Percentiles rank a stretch among this genome's conserved stretches.
These are phyloP conservation scores for Tenodera sinensis DNA, from an alignment of 2,888 invertebrate genomes.

Conservation along the genomic window DNA sequence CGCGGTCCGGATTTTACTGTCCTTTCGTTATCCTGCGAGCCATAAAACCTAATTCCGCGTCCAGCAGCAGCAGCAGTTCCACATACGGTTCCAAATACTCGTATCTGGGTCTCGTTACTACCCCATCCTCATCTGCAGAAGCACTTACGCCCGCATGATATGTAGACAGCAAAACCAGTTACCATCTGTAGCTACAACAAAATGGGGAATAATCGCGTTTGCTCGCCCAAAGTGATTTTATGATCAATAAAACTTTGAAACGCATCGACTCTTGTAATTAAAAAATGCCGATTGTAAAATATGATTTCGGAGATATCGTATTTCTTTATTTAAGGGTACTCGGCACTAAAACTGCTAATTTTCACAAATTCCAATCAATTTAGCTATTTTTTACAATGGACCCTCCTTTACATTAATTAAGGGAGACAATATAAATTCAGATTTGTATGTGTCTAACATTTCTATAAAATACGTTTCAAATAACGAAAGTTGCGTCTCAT, in stretches of 20 bases:
- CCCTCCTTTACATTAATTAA: no score
- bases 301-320: not conserved
- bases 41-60: not conserved
- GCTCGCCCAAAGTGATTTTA: not conserved
- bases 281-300: not conserved
- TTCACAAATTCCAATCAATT: no score
- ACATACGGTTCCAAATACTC: no score
- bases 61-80: no score
- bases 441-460: no score
- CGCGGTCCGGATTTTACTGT: not conserved
- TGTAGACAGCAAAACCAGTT: not conserved
- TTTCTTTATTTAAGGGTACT: no score
- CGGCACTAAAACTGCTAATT: no score
- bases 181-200: not conserved
- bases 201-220: not conserved
- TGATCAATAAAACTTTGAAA: not conserved
- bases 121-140: not conserved
- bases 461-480: no score
- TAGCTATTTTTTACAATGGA: no score
- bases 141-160: not conserved
- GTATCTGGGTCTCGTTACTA: not conserved
- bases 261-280: not conserved
- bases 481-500: accelerated
- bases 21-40: not conserved
- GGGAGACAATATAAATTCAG: no score